phyloP scores from a whole-genome alignment of 2,113 vertebrate genomes.

The Alouatta palliata region DNA sequence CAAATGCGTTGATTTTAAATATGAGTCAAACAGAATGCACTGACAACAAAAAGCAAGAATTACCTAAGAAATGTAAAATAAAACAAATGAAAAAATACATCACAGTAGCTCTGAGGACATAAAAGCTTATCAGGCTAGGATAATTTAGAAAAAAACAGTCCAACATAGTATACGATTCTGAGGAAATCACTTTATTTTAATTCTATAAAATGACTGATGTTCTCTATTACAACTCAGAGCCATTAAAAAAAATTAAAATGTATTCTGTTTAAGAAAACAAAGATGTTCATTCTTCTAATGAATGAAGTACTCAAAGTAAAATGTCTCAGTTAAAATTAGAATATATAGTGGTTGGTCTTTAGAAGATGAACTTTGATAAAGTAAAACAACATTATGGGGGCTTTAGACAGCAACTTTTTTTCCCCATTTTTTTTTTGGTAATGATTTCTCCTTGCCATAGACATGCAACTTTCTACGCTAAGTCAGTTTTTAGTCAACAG shows the following conservation, averaged over 20 bases:
- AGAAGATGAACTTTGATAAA: not conserved
- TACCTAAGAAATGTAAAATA: slow-evolving; percentile 24
- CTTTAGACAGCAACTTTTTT: not conserved
- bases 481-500: not conserved
- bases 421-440: no score
- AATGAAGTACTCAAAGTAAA: slow-evolving; percentile 6
- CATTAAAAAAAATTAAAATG: not conserved
- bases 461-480: not conserved
- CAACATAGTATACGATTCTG: not conserved
- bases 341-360: not conserved
- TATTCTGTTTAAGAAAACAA: slow-evolving; percentile 33
- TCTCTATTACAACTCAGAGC: not conserved
- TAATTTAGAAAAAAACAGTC: not conserved
- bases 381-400: not conserved
- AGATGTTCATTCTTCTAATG: not conserved
- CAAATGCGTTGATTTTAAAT: not conserved
- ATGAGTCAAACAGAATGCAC: not conserved
- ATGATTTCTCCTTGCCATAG: no score
- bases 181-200: slow-evolving; percentile 26
- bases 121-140: not conserved
- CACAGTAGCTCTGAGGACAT: not conserved
- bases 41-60: not conserved
- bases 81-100: not conserved
- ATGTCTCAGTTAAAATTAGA: not conserved
- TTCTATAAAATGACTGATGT: not conserved